Evolutionary conservation across 2,113 vertebrate genomes (phyloP).

Genomic region (Lophochroa leadbeateri): DNA sequence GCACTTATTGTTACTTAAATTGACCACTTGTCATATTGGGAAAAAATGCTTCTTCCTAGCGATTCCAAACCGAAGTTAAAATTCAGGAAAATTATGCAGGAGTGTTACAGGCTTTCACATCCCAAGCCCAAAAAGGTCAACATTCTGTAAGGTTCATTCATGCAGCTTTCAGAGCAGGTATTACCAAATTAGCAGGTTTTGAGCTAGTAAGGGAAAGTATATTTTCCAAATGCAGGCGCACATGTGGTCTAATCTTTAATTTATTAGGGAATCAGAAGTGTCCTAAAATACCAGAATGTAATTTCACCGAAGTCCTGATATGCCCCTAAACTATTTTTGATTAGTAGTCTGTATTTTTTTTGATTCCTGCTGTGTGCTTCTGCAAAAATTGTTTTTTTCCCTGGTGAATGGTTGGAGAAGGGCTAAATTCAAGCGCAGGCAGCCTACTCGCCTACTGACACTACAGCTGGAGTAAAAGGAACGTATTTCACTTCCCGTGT

Average conservation of each 20-base stretch:
- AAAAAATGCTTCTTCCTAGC: background rate
- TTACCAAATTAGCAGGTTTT: background rate
- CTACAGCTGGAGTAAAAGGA: background rate
- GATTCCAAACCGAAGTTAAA: background rate
- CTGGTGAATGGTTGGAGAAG: background rate
- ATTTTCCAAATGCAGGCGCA: background rate
- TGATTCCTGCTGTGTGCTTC: background rate
- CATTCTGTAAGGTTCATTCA: background rate
- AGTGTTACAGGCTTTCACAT: background rate
- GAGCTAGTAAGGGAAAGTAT: background rate
- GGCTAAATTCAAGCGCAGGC: background rate
- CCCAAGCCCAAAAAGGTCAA: background rate
- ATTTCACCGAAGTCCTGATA: background rate
- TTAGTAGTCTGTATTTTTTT: slow-evolving; percentile 28
- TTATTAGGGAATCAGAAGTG: background rate
- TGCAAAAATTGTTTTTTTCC: background rate
- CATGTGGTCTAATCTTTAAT: background rate
- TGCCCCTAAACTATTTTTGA: background rate
- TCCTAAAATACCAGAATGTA: background rate
- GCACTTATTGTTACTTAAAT: background rate
- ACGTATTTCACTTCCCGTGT: background rate
- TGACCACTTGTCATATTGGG: background rate
- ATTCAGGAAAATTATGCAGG: background rate
- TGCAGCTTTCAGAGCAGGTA: background rate
- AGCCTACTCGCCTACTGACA: background rate